phyloP scores from a whole-genome alignment of 2,113 vertebrate genomes.

The Nesoenas mayeri region DNA sequence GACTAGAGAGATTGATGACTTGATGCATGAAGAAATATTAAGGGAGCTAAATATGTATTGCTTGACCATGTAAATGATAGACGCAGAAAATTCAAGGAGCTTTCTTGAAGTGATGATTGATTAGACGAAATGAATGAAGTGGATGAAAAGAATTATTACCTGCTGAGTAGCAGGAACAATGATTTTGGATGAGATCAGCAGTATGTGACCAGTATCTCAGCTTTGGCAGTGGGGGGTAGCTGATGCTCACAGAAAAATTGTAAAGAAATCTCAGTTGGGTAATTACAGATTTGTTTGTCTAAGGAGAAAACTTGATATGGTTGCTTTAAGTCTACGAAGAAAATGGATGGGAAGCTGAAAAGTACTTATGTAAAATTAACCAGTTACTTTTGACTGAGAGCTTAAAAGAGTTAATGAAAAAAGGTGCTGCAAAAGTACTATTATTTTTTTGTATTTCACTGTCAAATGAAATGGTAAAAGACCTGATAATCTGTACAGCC shows the following conservation, averaged over 20 bases:
- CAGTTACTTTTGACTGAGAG: background rate
- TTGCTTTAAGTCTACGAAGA: background rate
- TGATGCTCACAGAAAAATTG: background rate
- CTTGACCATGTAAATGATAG: background rate
- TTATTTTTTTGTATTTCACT: background rate
- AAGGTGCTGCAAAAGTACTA: background rate
- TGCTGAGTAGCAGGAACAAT: background rate
- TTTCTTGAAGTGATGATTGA: constrained; percentile 8
- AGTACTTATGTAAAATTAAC: background rate
- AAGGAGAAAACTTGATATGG: background rate
- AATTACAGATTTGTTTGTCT: background rate
- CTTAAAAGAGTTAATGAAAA: background rate
- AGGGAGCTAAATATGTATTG: background rate
- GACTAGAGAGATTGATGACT: background rate
- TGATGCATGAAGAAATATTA: background rate
- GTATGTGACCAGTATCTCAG: background rate
- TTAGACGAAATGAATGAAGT: background rate
- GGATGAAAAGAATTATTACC: background rate
- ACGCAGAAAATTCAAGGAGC: background rate
- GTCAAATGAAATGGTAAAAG: background rate
- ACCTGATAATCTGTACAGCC: background rate
- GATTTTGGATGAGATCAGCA: constrained; percentile 14
- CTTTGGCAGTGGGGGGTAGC: background rate
- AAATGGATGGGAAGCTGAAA: background rate
- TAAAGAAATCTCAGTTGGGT: background rate